Conservation (phyloP, 2,888 invertebrate genomes). For the Dyspetes luteomarginatus region DNA sequence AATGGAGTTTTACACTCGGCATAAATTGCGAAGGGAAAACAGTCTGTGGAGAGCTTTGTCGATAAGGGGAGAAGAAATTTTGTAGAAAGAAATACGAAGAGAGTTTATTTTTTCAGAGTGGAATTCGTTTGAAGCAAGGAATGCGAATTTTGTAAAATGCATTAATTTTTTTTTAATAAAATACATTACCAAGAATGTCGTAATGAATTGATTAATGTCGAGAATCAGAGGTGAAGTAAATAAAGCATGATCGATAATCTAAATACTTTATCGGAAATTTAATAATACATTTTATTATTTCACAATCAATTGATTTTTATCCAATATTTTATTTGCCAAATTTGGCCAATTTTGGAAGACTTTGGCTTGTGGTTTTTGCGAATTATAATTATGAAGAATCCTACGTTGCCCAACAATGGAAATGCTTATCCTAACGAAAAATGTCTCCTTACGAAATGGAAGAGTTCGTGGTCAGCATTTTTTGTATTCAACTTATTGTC, state of each 20-base stretch:
- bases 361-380: background rate
- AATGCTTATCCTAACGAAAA: slow-evolving; percentile 36
- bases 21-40: slow-evolving; percentile 35
- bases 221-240: too few relatives aligned
- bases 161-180: too few relatives aligned
- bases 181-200: too few relatives aligned
- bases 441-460: background rate
- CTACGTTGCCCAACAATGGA: slow-evolving; percentile 26
- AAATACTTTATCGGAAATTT: too few relatives aligned
- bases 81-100: background rate
- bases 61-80: background rate
- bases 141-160: too few relatives aligned
- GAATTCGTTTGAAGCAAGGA: too few relatives aligned
- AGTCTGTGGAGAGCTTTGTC: background rate
- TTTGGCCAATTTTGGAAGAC: background rate
- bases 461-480: slow-evolving; percentile 49
- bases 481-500: slow-evolving; percentile 29
- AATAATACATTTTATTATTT: too few relatives aligned
- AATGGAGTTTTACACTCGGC: slow-evolving; percentile 12
- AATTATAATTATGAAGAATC: background rate
- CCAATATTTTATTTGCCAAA: background rate
- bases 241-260: too few relatives aligned
- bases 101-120: too few relatives aligned
- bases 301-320: background rate
- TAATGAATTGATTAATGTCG: too few relatives aligned